A percentile compares a stretch with the other conserved stretches of the same genome.
These are phyloP conservation scores for Vulpes vulpes DNA, from an alignment of 2,113 vertebrate genomes.

Conservation along the genomic window DNA sequence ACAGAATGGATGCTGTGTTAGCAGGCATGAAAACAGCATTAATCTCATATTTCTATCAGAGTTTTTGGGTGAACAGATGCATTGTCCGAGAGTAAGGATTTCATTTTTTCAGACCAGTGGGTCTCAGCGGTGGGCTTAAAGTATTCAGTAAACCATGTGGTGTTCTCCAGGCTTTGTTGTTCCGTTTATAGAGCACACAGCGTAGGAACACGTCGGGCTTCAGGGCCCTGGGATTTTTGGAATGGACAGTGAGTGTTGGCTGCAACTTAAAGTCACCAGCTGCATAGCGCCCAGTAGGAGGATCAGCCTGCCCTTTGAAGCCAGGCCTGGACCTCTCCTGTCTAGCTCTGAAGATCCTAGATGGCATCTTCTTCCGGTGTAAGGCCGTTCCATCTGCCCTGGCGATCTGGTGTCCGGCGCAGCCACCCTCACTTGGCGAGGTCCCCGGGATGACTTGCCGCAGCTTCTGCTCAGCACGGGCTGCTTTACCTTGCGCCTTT, in stretches of 20 bases:
- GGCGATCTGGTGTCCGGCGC: not conserved
- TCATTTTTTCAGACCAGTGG: not conserved
- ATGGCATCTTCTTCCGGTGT: not conserved
- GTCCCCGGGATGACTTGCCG: not conserved
- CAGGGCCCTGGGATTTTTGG: not conserved
- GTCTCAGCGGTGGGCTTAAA: not conserved
- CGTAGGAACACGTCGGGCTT: not conserved
- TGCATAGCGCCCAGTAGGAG: not conserved
- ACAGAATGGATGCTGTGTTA: not conserved
- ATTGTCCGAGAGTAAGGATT: not conserved
- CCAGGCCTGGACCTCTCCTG: not conserved
- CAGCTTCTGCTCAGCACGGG: not conserved
- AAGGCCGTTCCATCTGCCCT: not conserved
- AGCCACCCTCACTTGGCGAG: not conserved
- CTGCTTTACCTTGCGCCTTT: not conserved
- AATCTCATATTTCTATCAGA: not conserved
- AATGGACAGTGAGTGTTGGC: not conserved
- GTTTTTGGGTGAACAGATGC: not conserved
- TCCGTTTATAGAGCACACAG: not conserved
- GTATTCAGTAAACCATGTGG: not conserved
- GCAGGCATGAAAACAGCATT: not conserved
- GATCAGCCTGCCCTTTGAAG: not conserved
- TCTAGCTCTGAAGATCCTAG: not conserved
- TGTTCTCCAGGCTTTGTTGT: not conserved
- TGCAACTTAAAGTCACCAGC: not conserved